Conservation (phyloP, 2,797 vertebrate genomes). For the Sebastes cheni region DNA sequence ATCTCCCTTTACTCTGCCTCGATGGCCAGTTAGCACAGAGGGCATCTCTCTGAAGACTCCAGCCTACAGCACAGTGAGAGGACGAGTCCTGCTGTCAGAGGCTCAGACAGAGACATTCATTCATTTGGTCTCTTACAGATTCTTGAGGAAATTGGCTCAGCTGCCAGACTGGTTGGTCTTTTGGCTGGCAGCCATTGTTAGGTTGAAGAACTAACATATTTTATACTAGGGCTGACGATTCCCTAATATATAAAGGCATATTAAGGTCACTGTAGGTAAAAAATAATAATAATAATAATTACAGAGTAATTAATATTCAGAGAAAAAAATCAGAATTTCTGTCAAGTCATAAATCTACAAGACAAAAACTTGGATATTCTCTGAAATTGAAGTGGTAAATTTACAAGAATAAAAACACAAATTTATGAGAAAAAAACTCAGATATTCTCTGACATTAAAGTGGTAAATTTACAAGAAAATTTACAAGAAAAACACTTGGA, state of each 20-base stretch:
- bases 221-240: background rate
- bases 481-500: no score
- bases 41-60: conserved; percentile 28
- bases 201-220: background rate
- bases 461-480: no score
- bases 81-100: conserved; percentile 21
- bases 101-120: conserved; percentile 27
- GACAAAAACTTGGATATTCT: rapidly evolving
- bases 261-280: no score
- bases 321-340: no score
- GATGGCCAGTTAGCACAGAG: conserved; percentile 39
- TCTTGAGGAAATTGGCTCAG: background rate
- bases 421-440: no score
- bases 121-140: background rate
- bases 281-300: no score
- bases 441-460: no score
- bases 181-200: background rate
- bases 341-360: no score
- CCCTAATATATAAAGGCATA: no score
- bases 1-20: conserved; percentile 42
- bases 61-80: background rate
- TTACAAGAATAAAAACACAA: no score
- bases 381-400: no score
- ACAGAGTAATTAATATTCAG: no score
- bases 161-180: background rate